Evolutionary conservation across 2,797 vertebrate genomes (phyloP), one percentile per base, ranked within the genome.

Genomic region (Sphenodon punctatus): DNA sequence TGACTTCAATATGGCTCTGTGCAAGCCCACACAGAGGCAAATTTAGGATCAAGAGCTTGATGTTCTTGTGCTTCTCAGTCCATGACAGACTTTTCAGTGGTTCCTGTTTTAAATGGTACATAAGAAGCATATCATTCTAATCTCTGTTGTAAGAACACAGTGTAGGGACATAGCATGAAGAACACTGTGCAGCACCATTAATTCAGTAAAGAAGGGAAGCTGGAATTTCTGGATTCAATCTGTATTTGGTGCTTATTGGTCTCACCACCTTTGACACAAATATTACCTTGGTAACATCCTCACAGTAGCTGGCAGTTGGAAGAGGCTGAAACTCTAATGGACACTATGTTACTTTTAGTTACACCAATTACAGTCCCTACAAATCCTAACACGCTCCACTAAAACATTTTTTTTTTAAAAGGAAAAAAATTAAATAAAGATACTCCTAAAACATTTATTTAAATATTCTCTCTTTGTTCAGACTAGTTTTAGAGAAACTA

Each of bases 391-490:
- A 79, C 69, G 78, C 66, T 82, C 71, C 1, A 1, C 34, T 43
- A 45, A 49, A 59, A 84, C 1, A 1, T 59, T 22, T 10, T 34
- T 19, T 27, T 11, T 27, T 43, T 5, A 27, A 69, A 68, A 59
- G 0, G 46, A 16, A 71, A 68, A 38, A 38, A 95, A 94, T 94
- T 93, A 94, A 94, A 94, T 94, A 93, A 92, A 84, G 69, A 80
- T 71, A 78, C 86, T 88, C 89, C 90, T 89, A 32, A 78, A 82
- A 85, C 80, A 66, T 92, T 91, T 89, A 89, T 92, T 92, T 91
- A 3, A 13, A 13, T 87, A 67, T 61, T 59, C 64, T 64, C 75
- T 89, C 73, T 81, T 55, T 25, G 65, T 19, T 61, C n/a, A 42
- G 67, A 72, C 67, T 73, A 78, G 82, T 88, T 87, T 74, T 68